These are phyloP conservation scores for Exephanes ischioxanthus DNA, from an alignment of 2,888 invertebrate species.

Conservation along the genomic window DNA sequence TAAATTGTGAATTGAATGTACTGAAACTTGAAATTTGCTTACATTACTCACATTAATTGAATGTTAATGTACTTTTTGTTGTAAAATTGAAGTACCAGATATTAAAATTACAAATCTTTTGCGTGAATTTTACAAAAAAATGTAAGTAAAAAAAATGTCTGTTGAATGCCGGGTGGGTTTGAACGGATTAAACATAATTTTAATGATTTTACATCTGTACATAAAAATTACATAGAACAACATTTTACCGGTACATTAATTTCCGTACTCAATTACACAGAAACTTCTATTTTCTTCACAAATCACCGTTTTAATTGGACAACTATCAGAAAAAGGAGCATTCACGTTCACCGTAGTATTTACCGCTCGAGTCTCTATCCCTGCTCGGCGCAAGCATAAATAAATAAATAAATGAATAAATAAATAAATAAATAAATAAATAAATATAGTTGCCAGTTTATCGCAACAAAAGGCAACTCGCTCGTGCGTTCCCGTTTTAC, in stretches of 20 bases:
- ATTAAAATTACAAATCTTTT: too few relatives aligned
- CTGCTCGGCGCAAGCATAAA: not conserved
- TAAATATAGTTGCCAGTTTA: not conserved
- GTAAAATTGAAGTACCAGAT: too few relatives aligned
- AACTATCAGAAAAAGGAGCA: not conserved
- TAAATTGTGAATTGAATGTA: too few relatives aligned
- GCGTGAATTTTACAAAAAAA: not conserved
- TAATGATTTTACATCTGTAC: not conserved
- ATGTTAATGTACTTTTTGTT: not conserved
- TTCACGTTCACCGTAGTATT: not conserved
- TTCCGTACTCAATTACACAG: not conserved
- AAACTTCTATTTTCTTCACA: not conserved
- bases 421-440: not conserved
- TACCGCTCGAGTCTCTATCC: not conserved
- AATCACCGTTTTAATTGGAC: constrained; percentile 1
- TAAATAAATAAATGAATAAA: not conserved
- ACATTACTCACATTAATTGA: not conserved
- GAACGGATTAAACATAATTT: not conserved
- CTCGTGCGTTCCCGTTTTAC: constrained; percentile 14
- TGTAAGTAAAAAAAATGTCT: not conserved
- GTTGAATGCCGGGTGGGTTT: not conserved
- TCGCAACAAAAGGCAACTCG: constrained; percentile 8
- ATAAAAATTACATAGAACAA: not conserved
- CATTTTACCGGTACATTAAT: not conserved
- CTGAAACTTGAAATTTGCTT: too few relatives aligned